Percentiles rank a stretch among this genome's conserved stretches.
These are phyloP conservation scores for Tenualosa ilisha DNA, from an alignment of 2,797 vertebrate genomes.

Conservation along the genomic window DNA sequence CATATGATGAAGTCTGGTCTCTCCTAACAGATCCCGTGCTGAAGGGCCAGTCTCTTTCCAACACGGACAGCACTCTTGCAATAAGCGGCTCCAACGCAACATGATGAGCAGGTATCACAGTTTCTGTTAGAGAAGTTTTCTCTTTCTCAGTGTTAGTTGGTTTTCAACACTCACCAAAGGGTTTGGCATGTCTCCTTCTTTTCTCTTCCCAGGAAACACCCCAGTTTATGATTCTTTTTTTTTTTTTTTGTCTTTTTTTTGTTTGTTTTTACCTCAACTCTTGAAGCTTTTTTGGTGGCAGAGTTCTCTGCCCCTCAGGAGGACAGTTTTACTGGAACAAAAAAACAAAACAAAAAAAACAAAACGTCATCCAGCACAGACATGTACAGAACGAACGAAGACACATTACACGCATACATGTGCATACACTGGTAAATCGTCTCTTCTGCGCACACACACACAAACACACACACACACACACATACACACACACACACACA, in stretches of 20 bases:
- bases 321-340: conserved; percentile 79
- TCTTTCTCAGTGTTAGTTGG: background rate
- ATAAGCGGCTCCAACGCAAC: conserved; percentile 79
- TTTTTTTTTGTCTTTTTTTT: conserved; percentile 22
- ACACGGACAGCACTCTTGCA: conserved; percentile 77
- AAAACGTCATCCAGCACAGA: conserved; percentile 25
- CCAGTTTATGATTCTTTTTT: conserved; percentile 19
- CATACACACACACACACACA: background rate
- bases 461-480: conserved; percentile 31
- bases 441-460: conserved; percentile 51
- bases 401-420: conserved; percentile 34
- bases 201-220: background rate
- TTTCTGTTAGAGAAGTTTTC: background rate
- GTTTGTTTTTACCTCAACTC: conserved; percentile 82
- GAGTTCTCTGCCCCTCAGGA: conserved; percentile 75
- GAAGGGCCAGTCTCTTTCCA: conserved; percentile 78
- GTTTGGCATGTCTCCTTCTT: background rate
- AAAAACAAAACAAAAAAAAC: conserved; percentile 55
- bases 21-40: conserved; percentile 73
- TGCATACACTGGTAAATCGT: conserved; percentile 40
- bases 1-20: background rate
- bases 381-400: conserved; percentile 51
- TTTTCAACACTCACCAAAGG: background rate
- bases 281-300: conserved; percentile 73
- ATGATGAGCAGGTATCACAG: conserved; percentile 75